Conservation (phyloP, 1,140 invertebrate genomes). For the Chironomus striatipennis region DNA sequence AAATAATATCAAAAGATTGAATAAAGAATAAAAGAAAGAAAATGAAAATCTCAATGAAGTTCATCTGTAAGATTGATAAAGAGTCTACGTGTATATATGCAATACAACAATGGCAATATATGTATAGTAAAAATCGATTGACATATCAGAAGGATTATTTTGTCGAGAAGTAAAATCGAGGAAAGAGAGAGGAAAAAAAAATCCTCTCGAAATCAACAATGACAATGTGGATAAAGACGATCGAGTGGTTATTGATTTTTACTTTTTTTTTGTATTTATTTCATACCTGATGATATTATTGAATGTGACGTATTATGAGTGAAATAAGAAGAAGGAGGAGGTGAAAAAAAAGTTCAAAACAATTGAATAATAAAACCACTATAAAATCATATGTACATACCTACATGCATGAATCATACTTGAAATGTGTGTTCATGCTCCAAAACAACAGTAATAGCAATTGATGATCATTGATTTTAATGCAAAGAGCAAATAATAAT, state of each 20-base stretch:
- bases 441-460: slow-evolving; percentile 6
- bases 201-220: slow-evolving; percentile 7
- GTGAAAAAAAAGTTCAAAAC: not conserved
- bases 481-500: slow-evolving; percentile 19
- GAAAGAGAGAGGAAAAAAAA: not conserved
- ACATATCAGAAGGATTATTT: slow-evolving; percentile 9
- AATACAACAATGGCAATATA: not conserved
- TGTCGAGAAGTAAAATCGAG: not conserved
- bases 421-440: not conserved
- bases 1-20: no score
- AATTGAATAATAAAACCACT: slow-evolving; percentile 14
- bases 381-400: not conserved
- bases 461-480: not conserved
- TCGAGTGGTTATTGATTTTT: slow-evolving; percentile 8
- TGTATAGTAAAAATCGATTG: not conserved
- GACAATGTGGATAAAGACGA: slow-evolving; percentile 5
- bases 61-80: slow-evolving; percentile 8
- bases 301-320: not conserved
- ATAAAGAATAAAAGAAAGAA: not conserved
- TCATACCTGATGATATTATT: not conserved
- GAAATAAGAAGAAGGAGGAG: not conserved
- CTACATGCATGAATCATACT: not conserved
- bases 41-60: not conserved
- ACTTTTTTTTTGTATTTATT: no score
- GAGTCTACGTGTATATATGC: not conserved